Percentiles rank a stretch among this genome's conserved stretches.
These are phyloP conservation scores for Dione vanillae DNA, from an alignment of 2,888 invertebrate genomes.

Conservation along the genomic window DNA sequence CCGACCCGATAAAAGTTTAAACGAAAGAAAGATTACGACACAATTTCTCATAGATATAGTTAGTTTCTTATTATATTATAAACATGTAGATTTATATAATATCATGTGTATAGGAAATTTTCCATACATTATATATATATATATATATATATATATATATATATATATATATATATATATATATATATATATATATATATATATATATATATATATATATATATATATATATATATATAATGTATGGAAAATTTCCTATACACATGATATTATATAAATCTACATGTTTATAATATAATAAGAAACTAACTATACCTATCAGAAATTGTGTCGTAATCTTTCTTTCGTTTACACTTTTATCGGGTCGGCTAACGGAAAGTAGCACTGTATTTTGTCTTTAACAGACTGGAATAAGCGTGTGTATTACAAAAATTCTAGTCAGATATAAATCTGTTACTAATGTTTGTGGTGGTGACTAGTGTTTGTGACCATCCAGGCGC, in stretches of 20 bases:
- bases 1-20: not conserved
- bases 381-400: constrained; percentile 10
- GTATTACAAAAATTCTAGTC: not conserved
- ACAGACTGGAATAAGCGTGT: constrained; percentile 11
- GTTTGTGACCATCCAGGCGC: too few species aligned
- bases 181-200: too few species aligned
- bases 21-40: not conserved
- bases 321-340: not conserved
- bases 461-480: not conserved
- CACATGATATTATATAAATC: not conserved
- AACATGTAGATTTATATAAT: too few species aligned
- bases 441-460: not conserved
- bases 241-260: too few species aligned
- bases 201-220: too few species aligned
- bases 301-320: not conserved
- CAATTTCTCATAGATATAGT: not conserved
- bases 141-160: too few species aligned
- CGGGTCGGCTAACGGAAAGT: not conserved
- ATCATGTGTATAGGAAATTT: too few species aligned
- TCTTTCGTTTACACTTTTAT: not conserved
- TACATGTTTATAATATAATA: not conserved
- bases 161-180: too few species aligned
- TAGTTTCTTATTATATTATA: too few species aligned
- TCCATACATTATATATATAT: too few species aligned
- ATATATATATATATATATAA: too few species aligned